These are phyloP conservation scores for Eilema griseolum DNA, from an alignment of 2,888 invertebrate species.

Conservation along the genomic window DNA sequence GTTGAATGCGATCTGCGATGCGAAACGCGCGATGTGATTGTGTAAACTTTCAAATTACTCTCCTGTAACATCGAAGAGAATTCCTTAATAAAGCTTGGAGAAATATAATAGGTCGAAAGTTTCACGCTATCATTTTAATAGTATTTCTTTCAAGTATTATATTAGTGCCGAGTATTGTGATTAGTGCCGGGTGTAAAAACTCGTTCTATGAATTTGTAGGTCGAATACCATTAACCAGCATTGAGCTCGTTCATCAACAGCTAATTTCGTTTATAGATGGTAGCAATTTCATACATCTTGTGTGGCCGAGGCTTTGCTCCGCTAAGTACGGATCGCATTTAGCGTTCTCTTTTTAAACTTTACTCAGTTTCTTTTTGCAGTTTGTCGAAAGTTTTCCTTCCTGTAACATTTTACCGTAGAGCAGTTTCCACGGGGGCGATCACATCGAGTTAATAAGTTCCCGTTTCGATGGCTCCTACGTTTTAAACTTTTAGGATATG, in stretches of 20 bases:
- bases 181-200: slow-evolving; percentile 5
- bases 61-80: slow-evolving; percentile 49
- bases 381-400: slow-evolving; percentile 80
- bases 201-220: background rate
- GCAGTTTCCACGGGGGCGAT: slow-evolving; percentile 82
- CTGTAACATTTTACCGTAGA: slow-evolving; percentile 85
- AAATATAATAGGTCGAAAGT: slow-evolving; percentile 54
- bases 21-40: slow-evolving; percentile 62
- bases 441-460: slow-evolving; percentile 87
- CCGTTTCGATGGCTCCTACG: slow-evolving; percentile 84
- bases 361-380: slow-evolving; percentile 80
- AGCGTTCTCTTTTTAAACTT: slow-evolving; percentile 83
- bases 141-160: slow-evolving; percentile 27
- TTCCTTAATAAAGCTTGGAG: slow-evolving; percentile 56
- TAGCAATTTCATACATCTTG: slow-evolving; percentile 34
- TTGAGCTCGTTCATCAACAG: slow-evolving; percentile 12
- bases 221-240: slow-evolving; percentile 7
- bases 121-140: slow-evolving; percentile 27
- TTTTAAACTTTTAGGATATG: slow-evolving; percentile 87
- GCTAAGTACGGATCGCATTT: slow-evolving; percentile 80
- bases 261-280: slow-evolving; percentile 28
- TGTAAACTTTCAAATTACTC: slow-evolving; percentile 69
- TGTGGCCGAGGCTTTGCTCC: slow-evolving; percentile 51
- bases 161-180: background rate
- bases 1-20: slow-evolving; percentile 59